Conservation (phyloP, 2,113 vertebrate genomes). For the Tapirus terrestris region DNA sequence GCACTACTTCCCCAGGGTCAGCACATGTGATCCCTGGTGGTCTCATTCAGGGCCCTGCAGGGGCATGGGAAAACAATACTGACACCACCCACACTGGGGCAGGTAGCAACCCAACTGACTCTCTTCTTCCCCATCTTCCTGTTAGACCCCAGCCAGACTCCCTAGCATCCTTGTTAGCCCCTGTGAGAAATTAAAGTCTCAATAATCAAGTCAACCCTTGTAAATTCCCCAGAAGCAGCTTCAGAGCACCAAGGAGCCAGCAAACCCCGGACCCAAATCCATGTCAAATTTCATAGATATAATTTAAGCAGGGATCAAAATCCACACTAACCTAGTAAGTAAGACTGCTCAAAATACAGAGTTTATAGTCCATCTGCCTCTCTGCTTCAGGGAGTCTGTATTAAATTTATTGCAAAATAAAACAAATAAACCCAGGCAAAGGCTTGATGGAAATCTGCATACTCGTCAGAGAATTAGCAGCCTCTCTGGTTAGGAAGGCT, state of each 20-base stretch:
- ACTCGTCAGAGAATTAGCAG: constrained; percentile 86
- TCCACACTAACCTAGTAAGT: constrained; percentile 79
- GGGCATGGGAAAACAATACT: background rate
- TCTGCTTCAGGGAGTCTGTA: constrained; percentile 86
- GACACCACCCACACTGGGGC: background rate
- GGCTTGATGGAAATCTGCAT: constrained; percentile 86
- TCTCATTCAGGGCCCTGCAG: background rate
- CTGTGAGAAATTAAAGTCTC: constrained; percentile 70
- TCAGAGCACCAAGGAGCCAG: constrained; percentile 72
- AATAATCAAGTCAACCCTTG: constrained; percentile 71
- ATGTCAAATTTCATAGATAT: constrained; percentile 83
- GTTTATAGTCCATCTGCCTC: constrained; percentile 90
- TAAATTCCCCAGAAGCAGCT: constrained; percentile 70
- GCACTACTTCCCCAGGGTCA: accelerated
- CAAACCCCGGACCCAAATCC: constrained; percentile 78
- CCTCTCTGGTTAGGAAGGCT: constrained; percentile 85
- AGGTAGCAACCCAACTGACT: background rate
- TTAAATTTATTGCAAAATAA: constrained; percentile 90
- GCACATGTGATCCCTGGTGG: accelerated
- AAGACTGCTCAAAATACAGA: constrained; percentile 87
- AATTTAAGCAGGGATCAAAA: constrained; percentile 86
- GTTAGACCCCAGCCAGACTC: background rate
- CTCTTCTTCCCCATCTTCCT: constrained; percentile 32
- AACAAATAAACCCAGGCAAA: constrained; percentile 88
- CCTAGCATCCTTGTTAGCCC: constrained; percentile 58